Evolutionary conservation across 2,113 vertebrate genomes (phyloP).

Genomic region (Arenaria interpres): DNA sequence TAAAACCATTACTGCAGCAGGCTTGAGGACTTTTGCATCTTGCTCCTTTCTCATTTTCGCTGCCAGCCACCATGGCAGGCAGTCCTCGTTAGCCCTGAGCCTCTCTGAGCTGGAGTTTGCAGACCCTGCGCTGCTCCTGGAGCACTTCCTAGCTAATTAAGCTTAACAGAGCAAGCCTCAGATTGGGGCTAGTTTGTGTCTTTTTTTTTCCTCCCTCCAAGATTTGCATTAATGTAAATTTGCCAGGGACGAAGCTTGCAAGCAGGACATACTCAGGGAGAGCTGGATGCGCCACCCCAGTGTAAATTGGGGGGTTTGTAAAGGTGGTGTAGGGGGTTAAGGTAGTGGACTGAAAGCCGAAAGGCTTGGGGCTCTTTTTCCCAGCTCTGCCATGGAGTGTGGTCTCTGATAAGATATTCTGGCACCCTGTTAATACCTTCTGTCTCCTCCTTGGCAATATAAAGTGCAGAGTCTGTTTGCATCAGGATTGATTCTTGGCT

Average conservation of each 20-base stretch:
- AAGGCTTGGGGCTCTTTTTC: background rate
- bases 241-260: background rate
- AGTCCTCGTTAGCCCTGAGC: fast-evolving
- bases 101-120: background rate
- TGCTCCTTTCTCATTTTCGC: background rate
- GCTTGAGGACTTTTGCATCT: background rate
- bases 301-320: background rate
- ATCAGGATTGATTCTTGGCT: background rate
- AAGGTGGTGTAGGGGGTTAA: background rate
- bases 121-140: background rate
- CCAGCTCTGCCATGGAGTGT: background rate
- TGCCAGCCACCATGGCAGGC: background rate
- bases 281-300: no score
- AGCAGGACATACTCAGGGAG: background rate
- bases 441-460: background rate
- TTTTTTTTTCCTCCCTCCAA: background rate
- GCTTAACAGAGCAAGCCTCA: background rate
- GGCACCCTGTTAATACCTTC: background rate
- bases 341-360: background rate
- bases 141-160: background rate
- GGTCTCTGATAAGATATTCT: background rate
- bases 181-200: background rate
- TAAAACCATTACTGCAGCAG: background rate
- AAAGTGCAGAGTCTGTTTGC: background rate
- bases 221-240: background rate